Base-by-base conservation (phyloP, 2,888 invertebrate species). In the Oscheius onirici region DNA sequence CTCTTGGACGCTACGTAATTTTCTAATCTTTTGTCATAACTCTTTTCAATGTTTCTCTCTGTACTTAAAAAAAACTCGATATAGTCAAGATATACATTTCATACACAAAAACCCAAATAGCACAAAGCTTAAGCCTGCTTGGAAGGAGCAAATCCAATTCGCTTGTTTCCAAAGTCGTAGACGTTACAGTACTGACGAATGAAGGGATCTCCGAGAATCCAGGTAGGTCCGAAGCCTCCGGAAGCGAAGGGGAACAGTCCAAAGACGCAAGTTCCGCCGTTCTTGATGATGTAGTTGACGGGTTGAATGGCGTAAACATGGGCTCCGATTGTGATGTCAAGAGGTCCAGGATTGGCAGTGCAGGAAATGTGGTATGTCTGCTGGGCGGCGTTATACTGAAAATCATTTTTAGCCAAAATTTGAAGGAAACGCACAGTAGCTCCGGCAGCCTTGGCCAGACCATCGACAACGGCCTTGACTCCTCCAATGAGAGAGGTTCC, bases 201-300 rank as follows among this genome's bases (percentile, higher is more conserved):
- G 63, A 81, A 80, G 2, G 81, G 77, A 46, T 80, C 80, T 3
- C 81, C 81, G 6, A 81, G 77, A 24, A 81, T 79, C 80, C 79
- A 81, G 6, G 74, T 55, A 1, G 79, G 78, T 2, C 74, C 74
- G 24, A 46, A 34, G 3, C 34, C 20, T 26, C 49, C 49, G 2
- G 28, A 17, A 5, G 26, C 49, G 13, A 26, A 22, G 54, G 46
- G 46, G 46, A 34, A 34, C 8, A 34, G 34, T 34, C 34, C 34
- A 34, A 34, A 34, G 3, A 34, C 34, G 8, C 34, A 34, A 8
- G 34, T 34, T 34, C 34, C 34, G 8, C 34, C 34, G 34, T 34
- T 34, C 34, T 34, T 34, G 34, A 34, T 34, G 34, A 34, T 34
- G 34, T 34, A 34, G 74, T 80, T 80, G 67, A 74, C 69, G 43